Evolutionary conservation across 2,888 invertebrate genomes (phyloP), one percentile per base, ranked within the genome.

Genomic region (Drosophila eohydei): DNA sequence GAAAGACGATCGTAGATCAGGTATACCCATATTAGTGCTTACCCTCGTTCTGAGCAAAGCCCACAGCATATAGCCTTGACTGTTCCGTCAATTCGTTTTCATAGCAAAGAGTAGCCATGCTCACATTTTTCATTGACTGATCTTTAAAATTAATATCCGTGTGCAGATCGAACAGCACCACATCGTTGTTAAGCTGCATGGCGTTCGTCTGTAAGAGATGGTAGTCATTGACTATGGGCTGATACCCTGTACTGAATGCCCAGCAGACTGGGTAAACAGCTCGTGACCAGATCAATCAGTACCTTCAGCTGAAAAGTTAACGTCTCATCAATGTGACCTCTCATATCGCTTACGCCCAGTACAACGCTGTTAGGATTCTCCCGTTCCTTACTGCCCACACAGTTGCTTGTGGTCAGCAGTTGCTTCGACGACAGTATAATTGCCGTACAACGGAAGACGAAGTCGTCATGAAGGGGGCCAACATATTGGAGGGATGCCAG

Each of bases 361-460:
- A 16, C 9, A 4, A 55, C 61, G 16, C 6, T 9, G 9, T 1
- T 0, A 5, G 75, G 75, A 0, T 1, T 28, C 0, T 11, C 5
- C 2, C 0, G 0, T 0, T 6, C 0, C 2, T 4, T 0, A 0
- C 0, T 1, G 34, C 41, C 48, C 11, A 30, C 7, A 11, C 74
- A 81, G 6, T 8, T 26, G 1, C 4, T 38, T 7, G 82, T 46
- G 9, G 70, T 12, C 7, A 80, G 38, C 0, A 76, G 6, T 2
- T 36, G 6, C 0, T 1, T 44, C 11, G 60, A n/a, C 0, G 60
- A 50, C 0, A 81, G 1, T 1, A 72, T 6, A 12, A 81, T 7
- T 1, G 55, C 81, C 26, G 84, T 81, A n/a, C 78, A 83, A 8
- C 55, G 58, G 4, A 9, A 38, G 0, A 28, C 3, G 21, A 4